Base-by-base conservation (phyloP, 2,888 invertebrate genomes). In the Ischnura elegans region DNA sequence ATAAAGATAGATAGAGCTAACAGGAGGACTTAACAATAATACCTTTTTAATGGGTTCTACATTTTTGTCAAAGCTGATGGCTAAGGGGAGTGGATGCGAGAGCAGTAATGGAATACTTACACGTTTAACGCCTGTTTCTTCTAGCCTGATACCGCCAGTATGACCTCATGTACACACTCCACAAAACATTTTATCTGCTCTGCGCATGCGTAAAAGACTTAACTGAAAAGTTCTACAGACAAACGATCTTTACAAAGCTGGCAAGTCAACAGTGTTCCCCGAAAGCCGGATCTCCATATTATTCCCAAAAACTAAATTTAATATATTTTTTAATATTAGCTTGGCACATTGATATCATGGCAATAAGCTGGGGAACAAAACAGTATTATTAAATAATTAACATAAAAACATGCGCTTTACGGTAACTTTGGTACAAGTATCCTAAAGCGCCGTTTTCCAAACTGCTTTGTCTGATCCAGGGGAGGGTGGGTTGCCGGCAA, bases 391-490 rank as follows among this genome's bases (percentile, higher is more conserved):
- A 87, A 90, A 66, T 61, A 90, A 90, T 61, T 61, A 90, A 90
- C 90, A 90, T 90, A 90, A 90, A 87, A 90, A 90, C 90, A 90
- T 90, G 90, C 90, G 90, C 90, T 90, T 90, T 90, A 90, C 61
- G 87, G 55, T 87, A 42, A 87, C 61, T 36, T 90, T 61, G 90
- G 55, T 90, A 90, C 90, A 90, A 90, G 90, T 90, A 90, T 90
- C 90, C 90, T 90, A 90, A 43, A 43, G 90, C 90, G 61, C 61
- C 90, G 90, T 90, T 90, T 90, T 61, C 90, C 90, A 90, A 90
- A 90, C 90, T n/a, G 55, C 55, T 36, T 55, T 36, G 61, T 43
- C 19, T 61, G n/a, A n/a, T 25, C 43, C 55, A 13, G n/a, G 46
- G 86, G 45, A 21, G 86, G 86, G 86, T 25, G 86, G 86, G 46